Evolutionary conservation across 2,113 vertebrate species (phyloP).

Genomic region (Indri indri): DNA sequence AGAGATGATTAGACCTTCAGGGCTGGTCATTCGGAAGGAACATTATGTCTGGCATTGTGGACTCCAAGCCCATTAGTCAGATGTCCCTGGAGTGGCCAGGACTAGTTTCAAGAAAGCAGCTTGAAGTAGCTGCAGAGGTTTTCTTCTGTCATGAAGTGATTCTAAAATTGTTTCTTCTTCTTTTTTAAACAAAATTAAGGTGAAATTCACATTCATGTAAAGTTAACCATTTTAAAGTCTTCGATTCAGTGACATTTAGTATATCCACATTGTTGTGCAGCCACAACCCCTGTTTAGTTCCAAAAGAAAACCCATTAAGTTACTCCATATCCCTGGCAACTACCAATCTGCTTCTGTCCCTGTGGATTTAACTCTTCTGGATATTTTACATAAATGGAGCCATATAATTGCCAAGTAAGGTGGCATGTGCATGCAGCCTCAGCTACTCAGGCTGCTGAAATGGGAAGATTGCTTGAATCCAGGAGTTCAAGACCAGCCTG

Average conservation of each 20-base stretch:
- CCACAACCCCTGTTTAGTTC: accelerated
- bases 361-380: neutral
- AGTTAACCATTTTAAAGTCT: neutral
- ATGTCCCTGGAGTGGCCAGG: accelerated
- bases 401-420: neutral
- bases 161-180: neutral
- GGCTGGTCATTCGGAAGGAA: neutral
- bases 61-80: neutral
- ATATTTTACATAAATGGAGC: neutral
- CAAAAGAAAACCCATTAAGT: neutral
- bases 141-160: neutral
- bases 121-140: neutral
- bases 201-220: neutral
- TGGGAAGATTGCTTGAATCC: neutral
- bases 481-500: neutral
- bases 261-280: no score
- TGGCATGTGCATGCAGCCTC: neutral
- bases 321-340: neutral
- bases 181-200: neutral
- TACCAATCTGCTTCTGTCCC: neutral
- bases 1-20: neutral
- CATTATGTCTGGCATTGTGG: neutral
- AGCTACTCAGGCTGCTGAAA: neutral
- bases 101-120: no score
- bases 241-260: no score